Evolutionary conservation across 2,113 vertebrate species (phyloP).

Genomic region (Mus spicilegus): DNA sequence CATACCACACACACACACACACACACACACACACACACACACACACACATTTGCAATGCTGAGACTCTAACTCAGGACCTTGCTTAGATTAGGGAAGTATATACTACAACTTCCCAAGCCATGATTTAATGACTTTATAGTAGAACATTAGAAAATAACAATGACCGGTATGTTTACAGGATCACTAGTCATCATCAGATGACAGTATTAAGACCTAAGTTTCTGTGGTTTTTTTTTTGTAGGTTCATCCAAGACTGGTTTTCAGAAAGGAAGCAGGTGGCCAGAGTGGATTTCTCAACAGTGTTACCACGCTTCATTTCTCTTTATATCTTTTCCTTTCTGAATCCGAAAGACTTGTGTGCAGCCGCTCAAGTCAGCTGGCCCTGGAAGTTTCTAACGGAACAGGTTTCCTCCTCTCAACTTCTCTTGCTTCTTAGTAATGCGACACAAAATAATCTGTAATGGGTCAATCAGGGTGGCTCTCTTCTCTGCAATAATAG

Average conservation of each 20-base stretch:
- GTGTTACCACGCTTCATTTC: conserved; percentile 91
- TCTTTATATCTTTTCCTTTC: conserved; percentile 91
- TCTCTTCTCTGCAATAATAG: neutral
- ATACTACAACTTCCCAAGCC: neutral
- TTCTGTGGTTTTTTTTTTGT: conserved; percentile 45
- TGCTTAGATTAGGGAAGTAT: neutral
- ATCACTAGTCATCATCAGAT: neutral
- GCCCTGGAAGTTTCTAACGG: conserved; percentile 93
- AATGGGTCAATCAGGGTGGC: neutral
- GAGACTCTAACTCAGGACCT: neutral
- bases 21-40: neutral
- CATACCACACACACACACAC: neutral
- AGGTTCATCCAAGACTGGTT: conserved; percentile 89
- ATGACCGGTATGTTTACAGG: neutral
- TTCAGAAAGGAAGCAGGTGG: conserved; percentile 85
- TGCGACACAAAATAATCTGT: neutral
- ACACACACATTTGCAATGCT: neutral
- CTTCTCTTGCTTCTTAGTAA: neutral
- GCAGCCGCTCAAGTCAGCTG: conserved; percentile 90
- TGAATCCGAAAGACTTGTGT: conserved; percentile 90
- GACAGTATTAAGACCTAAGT: conserved; percentile 27
- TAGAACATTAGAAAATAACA: conserved; percentile 16
- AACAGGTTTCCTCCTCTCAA: conserved; percentile 87
- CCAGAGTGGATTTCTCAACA: conserved; percentile 88
- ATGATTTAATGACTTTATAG: conserved; percentile 33